Base-by-base conservation (phyloP, 2,113 vertebrate genomes). In the Geococcyx californianus region DNA sequence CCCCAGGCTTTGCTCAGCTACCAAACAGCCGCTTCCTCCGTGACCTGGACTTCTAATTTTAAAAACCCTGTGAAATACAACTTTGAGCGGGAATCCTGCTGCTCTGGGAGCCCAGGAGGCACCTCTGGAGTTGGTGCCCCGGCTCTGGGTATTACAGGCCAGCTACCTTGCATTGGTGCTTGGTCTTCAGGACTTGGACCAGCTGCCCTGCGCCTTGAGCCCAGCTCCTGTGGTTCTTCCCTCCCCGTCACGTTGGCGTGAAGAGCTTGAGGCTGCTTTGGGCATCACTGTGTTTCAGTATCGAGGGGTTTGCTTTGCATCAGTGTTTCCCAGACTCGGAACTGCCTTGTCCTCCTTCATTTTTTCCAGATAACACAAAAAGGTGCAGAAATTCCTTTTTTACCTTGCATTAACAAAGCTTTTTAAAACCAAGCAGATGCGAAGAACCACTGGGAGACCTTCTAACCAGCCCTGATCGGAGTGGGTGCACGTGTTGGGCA, bases 321-420 rank as follows among this genome's bases (percentile, higher is more conserved):
- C 2, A 0, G 6, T 8, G 28, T 26, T n/a, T 33, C 10, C 1
- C 2, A 1, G 69, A 3, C 52, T n/a, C 60, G 2, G 26, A 44
- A 7, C 77, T 20, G 11, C 59, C 54, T n/a, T 52, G 25, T 31
- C 59, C 49, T n/a, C 26, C 51, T 31, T 13, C 3, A 1, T 49
- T 19, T 49, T 7, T 33, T 33, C 40, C 11, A 9, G 8, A 1
- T 16, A 3, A 60, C 69, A 25, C n/a, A 36, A n/a, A 40, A 64
- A 69, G 6, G 24, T 66, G 69, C 52, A 34, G 17, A 51, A 38
- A n/a, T 31, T 6, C n/a, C 52, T 38, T 25, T 33, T 5, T 1
- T 59, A 15, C 36, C 42, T 78, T 33, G 34, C 34, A 25, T 63
- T 47, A 67, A 74, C 6, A 25, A 80, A 74, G 34, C 58, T 63